Conservation (phyloP, 2,888 invertebrate species). For the Argyresthia albistria region DNA sequence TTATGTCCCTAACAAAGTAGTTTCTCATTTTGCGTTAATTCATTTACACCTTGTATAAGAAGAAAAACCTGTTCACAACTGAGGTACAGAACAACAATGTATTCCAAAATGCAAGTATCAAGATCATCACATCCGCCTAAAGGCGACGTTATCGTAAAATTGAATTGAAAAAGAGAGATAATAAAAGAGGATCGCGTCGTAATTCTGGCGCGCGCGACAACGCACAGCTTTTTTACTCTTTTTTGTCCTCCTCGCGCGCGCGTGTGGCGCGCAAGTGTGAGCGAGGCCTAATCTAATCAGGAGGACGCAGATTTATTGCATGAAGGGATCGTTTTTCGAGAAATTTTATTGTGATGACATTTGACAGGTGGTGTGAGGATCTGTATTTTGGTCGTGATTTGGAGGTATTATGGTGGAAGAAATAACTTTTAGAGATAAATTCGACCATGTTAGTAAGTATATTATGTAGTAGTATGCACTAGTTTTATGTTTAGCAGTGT, state of each 20-base stretch:
- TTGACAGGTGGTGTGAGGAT: too few relatives aligned
- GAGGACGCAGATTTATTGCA: slow-evolving; percentile 36
- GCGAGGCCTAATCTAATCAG: slow-evolving; percentile 41
- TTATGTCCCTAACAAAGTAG: too few relatives aligned
- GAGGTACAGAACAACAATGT: background rate
- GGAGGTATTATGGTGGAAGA: too few relatives aligned
- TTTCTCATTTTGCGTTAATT: too few relatives aligned
- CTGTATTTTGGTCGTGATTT: too few relatives aligned
- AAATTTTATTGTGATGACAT: too few relatives aligned
- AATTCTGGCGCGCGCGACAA: slow-evolving; percentile 70
- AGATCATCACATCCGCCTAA: background rate
- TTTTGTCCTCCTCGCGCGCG: slow-evolving; percentile 29
- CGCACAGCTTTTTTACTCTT: slow-evolving; percentile 44
- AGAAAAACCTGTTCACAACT: too few relatives aligned
- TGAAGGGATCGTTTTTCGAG: slow-evolving; percentile 1
- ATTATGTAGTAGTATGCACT: too few relatives aligned
- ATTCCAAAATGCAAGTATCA: background rate
- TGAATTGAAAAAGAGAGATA: slow-evolving; percentile 66
- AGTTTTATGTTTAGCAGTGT: too few relatives aligned
- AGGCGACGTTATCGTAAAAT: slow-evolving; percentile 60
- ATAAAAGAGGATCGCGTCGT: slow-evolving; percentile 64
- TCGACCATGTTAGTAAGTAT: too few relatives aligned
- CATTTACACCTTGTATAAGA: too few relatives aligned
- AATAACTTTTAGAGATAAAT: too few relatives aligned
- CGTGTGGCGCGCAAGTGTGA: slow-evolving; percentile 38